Percentiles rank a stretch among this genome's conserved stretches.
phyloP scores from a whole-genome alignment of 2,888 invertebrate genomes.

The Troides helena region DNA sequence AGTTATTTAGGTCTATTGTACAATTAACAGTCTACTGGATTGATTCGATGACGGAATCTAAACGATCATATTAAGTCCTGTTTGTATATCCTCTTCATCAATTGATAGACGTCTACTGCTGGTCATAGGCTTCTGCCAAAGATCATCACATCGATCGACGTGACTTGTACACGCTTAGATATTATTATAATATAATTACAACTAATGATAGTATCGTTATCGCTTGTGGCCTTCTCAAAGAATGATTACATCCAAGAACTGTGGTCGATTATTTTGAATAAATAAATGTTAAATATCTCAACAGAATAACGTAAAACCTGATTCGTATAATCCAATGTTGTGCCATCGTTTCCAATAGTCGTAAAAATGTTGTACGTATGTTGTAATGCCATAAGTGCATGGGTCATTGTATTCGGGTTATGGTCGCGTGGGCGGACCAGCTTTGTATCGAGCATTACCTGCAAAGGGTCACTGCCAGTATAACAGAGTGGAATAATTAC shows the following conservation, averaged over 20 bases:
- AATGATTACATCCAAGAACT: neutral
- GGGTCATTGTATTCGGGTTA: slow-evolving; percentile 13
- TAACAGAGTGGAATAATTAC: neutral
- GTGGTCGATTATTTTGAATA: neutral
- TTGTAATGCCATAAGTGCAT: slow-evolving; percentile 5
- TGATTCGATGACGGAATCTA: too few species aligned
- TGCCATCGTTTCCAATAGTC: slow-evolving; percentile 1
- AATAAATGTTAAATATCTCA: neutral
- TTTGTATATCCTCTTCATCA: too few species aligned
- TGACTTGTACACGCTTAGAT: too few species aligned
- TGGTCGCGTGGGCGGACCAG: slow-evolving; percentile 12
- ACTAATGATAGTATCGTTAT: too few species aligned
- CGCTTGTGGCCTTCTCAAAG: neutral
- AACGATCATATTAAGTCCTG: too few species aligned
- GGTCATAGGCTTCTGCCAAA: too few species aligned
- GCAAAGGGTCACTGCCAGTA: neutral
- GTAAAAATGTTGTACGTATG: slow-evolving; percentile 1
- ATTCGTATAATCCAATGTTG: neutral
- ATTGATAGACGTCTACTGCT: too few species aligned
- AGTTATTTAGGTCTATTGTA: too few species aligned
- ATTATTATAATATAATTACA: too few species aligned
- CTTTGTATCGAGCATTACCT: neutral
- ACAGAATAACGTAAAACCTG: neutral
- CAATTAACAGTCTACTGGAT: too few species aligned
- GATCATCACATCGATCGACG: too few species aligned